A percentile compares a stretch with the other conserved stretches of the same genome.
These are phyloP conservation scores for Nycteola revayana DNA, from an alignment of 2,888 invertebrate genomes.

Conservation along the genomic window DNA sequence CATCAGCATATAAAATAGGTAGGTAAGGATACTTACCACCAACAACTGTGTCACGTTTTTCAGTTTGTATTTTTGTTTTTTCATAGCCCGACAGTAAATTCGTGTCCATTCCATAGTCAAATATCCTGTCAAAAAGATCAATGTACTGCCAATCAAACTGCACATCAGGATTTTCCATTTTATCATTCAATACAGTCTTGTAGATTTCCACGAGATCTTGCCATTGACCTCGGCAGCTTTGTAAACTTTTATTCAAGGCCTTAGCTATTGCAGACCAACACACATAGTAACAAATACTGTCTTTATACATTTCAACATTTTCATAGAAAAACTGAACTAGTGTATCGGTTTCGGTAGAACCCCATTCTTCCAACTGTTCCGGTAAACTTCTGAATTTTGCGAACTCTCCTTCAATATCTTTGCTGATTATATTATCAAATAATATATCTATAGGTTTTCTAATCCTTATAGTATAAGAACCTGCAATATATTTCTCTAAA, in stretches of 20 bases:
- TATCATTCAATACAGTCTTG: conserved; percentile 58
- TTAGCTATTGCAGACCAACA: conserved; percentile 55
- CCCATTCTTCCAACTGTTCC: conserved; percentile 38
- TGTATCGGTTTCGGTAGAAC: conserved; percentile 47
- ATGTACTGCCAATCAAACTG: conserved; percentile 73
- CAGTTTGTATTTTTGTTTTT: conserved; percentile 16
- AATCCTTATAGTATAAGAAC: conserved; percentile 44
- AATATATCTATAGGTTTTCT: conserved; percentile 58
- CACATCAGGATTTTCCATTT: conserved; percentile 67
- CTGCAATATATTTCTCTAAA: conserved; percentile 46
- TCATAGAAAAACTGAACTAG: conserved; percentile 62
- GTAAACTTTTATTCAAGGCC: conserved; percentile 42
- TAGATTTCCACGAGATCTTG: conserved; percentile 54
- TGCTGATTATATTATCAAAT: conserved; percentile 62
- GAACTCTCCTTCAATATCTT: conserved; percentile 48
- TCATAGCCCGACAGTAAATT: conserved; percentile 55
- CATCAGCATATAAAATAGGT: too few relatives aligned
- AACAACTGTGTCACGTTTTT: conserved; percentile 33
- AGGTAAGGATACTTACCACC: conserved; percentile 57
- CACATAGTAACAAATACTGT: conserved; percentile 59
- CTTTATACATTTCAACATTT: conserved; percentile 64
- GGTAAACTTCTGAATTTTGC: conserved; percentile 17
- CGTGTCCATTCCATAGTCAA: conserved; percentile 70
- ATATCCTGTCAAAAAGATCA: conserved; percentile 69
- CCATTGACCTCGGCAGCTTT: conserved; percentile 57